Conservation (phyloP, 2,113 vertebrate genomes). For the Polyodon spathula region DNA sequence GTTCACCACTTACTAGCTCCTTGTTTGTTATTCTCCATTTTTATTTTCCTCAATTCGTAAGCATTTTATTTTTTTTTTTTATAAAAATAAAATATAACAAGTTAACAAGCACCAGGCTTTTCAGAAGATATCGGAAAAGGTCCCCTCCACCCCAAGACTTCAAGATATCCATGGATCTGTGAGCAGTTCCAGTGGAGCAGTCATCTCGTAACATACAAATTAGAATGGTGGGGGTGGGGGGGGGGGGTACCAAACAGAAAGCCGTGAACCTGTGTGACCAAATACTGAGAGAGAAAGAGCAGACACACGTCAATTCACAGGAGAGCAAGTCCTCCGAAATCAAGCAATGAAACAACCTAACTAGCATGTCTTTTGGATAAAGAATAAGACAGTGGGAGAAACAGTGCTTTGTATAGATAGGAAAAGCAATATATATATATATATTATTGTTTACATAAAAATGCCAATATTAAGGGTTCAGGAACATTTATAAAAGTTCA, state of each 20-base stretch:
- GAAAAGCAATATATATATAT: constrained; percentile 30
- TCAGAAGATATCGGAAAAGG: constrained; percentile 22
- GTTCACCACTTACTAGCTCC: no score
- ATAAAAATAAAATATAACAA: constrained; percentile 12
- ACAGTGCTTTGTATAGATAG: constrained; percentile 22
- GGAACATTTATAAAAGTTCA: constrained; percentile 40
- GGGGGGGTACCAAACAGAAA: no score
- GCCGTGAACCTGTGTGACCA: no score
- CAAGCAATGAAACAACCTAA: neutral
- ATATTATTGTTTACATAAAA: constrained; percentile 62
- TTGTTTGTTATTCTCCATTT: constrained; percentile 25
- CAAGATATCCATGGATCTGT: neutral
- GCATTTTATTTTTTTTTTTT: constrained; percentile 15
- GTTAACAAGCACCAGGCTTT: constrained; percentile 23
- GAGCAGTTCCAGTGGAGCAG: neutral
- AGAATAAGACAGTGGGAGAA: constrained; percentile 10
- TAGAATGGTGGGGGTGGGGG: neutral
- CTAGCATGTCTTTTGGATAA: constrained; percentile 14
- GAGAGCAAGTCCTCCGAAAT: no score
- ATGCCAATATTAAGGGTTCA: constrained; percentile 59
- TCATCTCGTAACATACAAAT: neutral
- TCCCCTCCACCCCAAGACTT: constrained; percentile 9
- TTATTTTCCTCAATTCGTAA: constrained; percentile 23
- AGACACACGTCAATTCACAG: no score
- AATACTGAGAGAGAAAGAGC: no score